Percentiles rank a stretch among this genome's conserved stretches.
These are phyloP conservation scores for Lepidocyrtoides sp. DNA, from an alignment of 2,888 invertebrate species.

Conservation along the genomic window DNA sequence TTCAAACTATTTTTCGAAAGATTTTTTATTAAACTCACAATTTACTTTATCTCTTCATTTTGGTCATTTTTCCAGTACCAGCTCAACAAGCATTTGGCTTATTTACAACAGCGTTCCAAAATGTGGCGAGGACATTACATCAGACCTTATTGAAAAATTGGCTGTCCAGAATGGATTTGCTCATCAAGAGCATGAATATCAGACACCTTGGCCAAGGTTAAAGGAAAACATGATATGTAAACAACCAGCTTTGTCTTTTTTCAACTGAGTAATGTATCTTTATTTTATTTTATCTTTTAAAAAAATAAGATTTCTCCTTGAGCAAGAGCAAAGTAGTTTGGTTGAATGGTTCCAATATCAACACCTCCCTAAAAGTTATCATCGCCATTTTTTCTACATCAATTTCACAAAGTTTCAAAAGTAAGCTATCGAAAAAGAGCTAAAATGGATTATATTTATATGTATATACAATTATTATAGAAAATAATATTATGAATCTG, in stretches of 20 bases:
- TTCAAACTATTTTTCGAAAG: too few species aligned
- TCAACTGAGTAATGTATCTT: background rate
- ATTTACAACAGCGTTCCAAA: slow-evolving; percentile 89
- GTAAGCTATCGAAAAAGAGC: slow-evolving; percentile 73
- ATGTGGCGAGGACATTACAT: slow-evolving; percentile 89
- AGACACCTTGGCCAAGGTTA: slow-evolving; percentile 85
- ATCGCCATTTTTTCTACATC: slow-evolving; percentile 89
- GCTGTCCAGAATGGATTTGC: slow-evolving; percentile 89
- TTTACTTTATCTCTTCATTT: background rate
- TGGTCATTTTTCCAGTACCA: slow-evolving; percentile 78
- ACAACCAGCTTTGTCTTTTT: background rate
- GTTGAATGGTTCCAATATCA: slow-evolving; percentile 85
- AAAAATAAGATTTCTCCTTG: slow-evolving; percentile 86
- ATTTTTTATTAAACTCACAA: background rate
- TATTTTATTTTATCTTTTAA: background rate
- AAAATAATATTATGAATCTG: background rate
- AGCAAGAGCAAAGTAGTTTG: slow-evolving; percentile 87
- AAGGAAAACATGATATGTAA: background rate
- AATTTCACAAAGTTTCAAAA: slow-evolving; percentile 88
- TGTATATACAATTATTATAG: too few species aligned
- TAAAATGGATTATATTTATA: too few species aligned
- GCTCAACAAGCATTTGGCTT: slow-evolving; percentile 86
- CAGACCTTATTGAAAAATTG: slow-evolving; percentile 89
- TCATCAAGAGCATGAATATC: slow-evolving; percentile 86
- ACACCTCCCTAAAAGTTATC: slow-evolving; percentile 88